Evolutionary conservation across 2,888 invertebrate genomes (phyloP), one percentile per base, ranked within the genome.

Genomic region (Drosophila hamatofila): DNA sequence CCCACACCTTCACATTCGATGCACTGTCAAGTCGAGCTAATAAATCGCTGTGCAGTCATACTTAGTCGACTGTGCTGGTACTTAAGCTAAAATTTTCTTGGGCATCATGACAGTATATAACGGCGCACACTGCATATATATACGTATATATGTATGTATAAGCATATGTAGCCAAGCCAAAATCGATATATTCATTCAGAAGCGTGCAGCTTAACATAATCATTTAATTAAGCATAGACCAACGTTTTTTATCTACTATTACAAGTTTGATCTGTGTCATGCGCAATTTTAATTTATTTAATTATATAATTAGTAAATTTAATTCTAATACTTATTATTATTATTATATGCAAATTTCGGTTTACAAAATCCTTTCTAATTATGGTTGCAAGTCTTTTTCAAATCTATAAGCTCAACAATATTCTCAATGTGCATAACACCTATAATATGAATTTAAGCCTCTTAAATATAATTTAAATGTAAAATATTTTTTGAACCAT

Each of bases 11-110:
- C 11, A 23, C 21, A 14, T 48, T n/a, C 18, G 37, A 37, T 33
- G 49, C 21, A 41, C 23, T 14, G 18, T 9, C 35, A 37, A 35
- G 14, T 46, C 60, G 16, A 61, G 30, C 58, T 57, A 18, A 39
- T 65, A 65, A 62, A 62, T 57, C 35, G 52, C 30, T 16, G 25
- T 18, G 51, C 58, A 69, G 62, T 67, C 42, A 48, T 58, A 65
- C 48, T 52, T 42, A 42, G 16, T 48, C 39, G 21, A n/a, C n/a
- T 46, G 55, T 67, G n/a, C 39, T 60, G 11, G 16, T 14, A 51
- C 51, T 41, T 41, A 11, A 55, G 49, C 30, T 51, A 0, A 42
- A 46, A 11, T 41, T 55, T 39, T 49, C 52, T 48, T 23, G 18
- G 41, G 30, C 55, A 25, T 42, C 30, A 35, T 59, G 56, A 46